Evolutionary conservation across 2,888 invertebrate species (phyloP).

Genomic region (Ceriagrion tenellum): DNA sequence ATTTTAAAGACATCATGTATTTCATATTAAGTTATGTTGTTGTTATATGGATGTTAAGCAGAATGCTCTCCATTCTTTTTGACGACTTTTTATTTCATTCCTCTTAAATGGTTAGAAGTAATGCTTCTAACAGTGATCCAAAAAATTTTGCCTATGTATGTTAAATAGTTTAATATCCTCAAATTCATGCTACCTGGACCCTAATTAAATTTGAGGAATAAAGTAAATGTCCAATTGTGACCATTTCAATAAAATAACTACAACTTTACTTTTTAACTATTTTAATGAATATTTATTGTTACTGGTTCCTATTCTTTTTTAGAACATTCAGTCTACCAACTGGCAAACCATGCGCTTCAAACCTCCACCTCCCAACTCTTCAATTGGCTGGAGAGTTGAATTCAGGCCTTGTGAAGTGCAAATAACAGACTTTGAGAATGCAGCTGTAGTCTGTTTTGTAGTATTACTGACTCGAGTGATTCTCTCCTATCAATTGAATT

Average conservation of each 20-base stretch:
- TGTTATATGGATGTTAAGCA: too few relatives aligned
- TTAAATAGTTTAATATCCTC: too few relatives aligned
- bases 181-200: too few relatives aligned
- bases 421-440: slow-evolving; percentile 99
- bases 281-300: neutral
- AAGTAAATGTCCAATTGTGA: too few relatives aligned
- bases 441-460: slow-evolving; percentile 98
- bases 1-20: too few relatives aligned
- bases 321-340: slow-evolving; percentile 99
- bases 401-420: slow-evolving; percentile 99
- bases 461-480: slow-evolving; percentile 98
- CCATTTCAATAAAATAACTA: neutral
- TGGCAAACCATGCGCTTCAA: slow-evolving; percentile 99
- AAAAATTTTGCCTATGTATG: too few relatives aligned
- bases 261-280: neutral
- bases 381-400: slow-evolving; percentile 99
- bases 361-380: slow-evolving; percentile 96
- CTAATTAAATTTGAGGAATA: too few relatives aligned
- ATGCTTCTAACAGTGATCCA: too few relatives aligned
- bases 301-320: slow-evolving; percentile 73
- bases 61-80: too few relatives aligned
- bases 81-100: too few relatives aligned
- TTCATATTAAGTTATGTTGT: too few relatives aligned
- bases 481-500: slow-evolving; percentile 96
- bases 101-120: too few relatives aligned